Base-by-base conservation (phyloP, 2,113 vertebrate species). In the Pao palembangensis region DNA sequence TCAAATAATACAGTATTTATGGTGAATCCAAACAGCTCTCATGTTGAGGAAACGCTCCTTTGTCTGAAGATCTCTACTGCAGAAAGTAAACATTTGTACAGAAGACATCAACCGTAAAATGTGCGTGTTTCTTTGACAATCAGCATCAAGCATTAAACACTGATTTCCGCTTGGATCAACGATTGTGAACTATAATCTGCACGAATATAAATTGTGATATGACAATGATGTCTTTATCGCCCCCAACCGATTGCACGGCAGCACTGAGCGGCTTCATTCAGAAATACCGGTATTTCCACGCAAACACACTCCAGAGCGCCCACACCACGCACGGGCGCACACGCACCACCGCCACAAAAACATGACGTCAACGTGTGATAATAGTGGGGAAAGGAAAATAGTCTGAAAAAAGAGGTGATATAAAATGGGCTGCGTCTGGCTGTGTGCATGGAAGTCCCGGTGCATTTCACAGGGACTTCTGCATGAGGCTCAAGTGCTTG, bases 171-270 rank as follows among this genome's bases (percentile, higher is more conserved):
- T 28, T 28, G 25, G 25, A 38, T 11, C 34, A 12, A 38, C 34
- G 18, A 28, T 10, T 55, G 58, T 53, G 63, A 53, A 53, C 64
- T 78, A 54, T 61, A 54, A 43, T 62, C 53, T 20, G 41, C 59
- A 67, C 6, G 56, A 63, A 51, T 55, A 52, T 58, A 4, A 31
- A 31, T 1, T 4, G 34, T 4, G 34, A 38, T 8, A 38, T 8
- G 41, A 76, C 75, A 56, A 25, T 46, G 79, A 44, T 71, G 70
- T 49, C 60, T 83, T 67, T 83, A 79, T 66, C 73, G 87, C 84
- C 85, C 81, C 78, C 84, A 53, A 63, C 57, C n/a, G 82, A 55
- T 65, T 42, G 4, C 3, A 73, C 18, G 25, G 8, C 13, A 58
- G 59, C 81, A 75, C 51, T 8, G 8, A 49, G 56, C 20, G 53